Evolutionary conservation across 2,888 invertebrate genomes (phyloP), one percentile per base, ranked within the genome.

Genomic region (Xestoiulus laeticollis): DNA sequence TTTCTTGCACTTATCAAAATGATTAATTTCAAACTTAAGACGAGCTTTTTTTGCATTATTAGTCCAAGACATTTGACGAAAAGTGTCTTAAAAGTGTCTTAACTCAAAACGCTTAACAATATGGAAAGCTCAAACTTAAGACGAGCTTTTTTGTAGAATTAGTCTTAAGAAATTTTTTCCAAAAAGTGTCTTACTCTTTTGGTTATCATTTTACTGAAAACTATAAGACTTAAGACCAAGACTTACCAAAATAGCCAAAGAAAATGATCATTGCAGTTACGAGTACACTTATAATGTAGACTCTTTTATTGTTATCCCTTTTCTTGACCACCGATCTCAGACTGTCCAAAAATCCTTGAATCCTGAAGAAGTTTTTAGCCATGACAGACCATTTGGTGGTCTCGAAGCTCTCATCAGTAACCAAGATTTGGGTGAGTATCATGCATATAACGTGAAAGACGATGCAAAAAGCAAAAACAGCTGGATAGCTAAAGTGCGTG

Each of bases 381-480:
- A 43, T 85, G 5, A 22, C 16, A 0, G 30, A n/a, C 44, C 43
- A 43, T 19, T 5, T 85, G 22, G 38, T 22, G 0, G 22, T 8
- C 8, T n/a, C 1, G 48, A 85, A 85, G 22, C 16, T 19, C 16
- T 10, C 5, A 53, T 85, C 85, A 4, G 33, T 53, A 5, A 85
- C 48, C 26, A 44, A 32, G 44, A 85, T 16, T 16, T 44, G 30
- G 43, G 48, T 12, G 85, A 44, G 16, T 22, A 44, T 22, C 44
- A 87, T 87, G 33, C 16, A 59, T 3, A 87, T 5, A 6, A 87
- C 6, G 22, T 48, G 83, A 85, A 85, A 87, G 22, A 30, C 85
- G 30, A 87, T 84, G 87, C 85, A 44, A 12, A 85, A 53, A n/a
- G 10, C 26, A 53, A 87, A 87, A 14, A 87, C 87, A 0, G 87